Conservation (phyloP, 1,140 invertebrate species). For the Leptonema lineaticorne region DNA sequence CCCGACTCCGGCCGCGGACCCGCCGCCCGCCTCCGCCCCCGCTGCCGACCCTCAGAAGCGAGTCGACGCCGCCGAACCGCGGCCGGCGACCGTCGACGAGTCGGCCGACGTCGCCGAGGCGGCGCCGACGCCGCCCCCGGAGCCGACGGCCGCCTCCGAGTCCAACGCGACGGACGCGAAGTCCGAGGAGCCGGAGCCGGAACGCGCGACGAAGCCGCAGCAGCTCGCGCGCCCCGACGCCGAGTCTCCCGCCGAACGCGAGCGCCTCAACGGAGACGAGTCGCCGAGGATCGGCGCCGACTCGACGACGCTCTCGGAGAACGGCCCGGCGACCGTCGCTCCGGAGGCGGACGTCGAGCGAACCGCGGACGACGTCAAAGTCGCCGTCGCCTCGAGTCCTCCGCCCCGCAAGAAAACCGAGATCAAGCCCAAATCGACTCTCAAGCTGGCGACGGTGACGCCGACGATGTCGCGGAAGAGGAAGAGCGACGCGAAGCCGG, state of each 20-base stretch:
- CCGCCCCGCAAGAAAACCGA: slow-evolving; percentile 35
- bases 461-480: slow-evolving; percentile 54
- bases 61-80: slow-evolving; percentile 45
- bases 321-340: slow-evolving; percentile 45
- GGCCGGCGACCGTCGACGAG: background rate
- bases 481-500: slow-evolving; percentile 47
- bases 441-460: slow-evolving; percentile 57
- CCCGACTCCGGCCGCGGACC: background rate
- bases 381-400: slow-evolving; percentile 24
- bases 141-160: slow-evolving; percentile 50
- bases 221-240: slow-evolving; percentile 43
- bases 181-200: slow-evolving; percentile 45
- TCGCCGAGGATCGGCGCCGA: slow-evolving; percentile 32
- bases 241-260: background rate
- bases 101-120: background rate
- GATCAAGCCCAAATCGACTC: slow-evolving; percentile 51
- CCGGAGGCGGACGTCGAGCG: slow-evolving; percentile 4
- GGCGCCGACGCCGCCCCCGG: slow-evolving; percentile 39
- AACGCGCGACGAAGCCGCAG: slow-evolving; percentile 48
- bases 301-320: slow-evolving; percentile 45
- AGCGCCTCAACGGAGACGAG: background rate
- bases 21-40: slow-evolving; percentile 4
- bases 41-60: slow-evolving; percentile 12
- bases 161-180: slow-evolving; percentile 49
- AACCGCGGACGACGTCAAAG: slow-evolving; percentile 11